Evolutionary conservation across 2,888 invertebrate genomes (phyloP).

Genomic region (Cheilosia soror): DNA sequence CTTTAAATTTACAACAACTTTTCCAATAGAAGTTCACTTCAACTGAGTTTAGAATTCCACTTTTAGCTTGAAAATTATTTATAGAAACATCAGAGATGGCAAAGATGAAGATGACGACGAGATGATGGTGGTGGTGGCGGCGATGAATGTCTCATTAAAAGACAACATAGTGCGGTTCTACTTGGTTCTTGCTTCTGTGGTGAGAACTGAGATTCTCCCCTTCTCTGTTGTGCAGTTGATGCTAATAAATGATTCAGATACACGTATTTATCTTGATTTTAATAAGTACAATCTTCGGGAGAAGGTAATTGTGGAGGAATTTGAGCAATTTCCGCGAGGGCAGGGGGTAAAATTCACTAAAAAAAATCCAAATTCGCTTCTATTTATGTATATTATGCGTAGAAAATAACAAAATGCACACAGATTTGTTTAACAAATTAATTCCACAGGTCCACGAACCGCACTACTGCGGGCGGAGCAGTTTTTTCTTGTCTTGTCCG

Average conservation of each 20-base stretch:
- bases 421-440: slow-evolving; percentile 10
- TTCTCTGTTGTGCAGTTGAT: slow-evolving; percentile 26
- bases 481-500: slow-evolving; percentile 35
- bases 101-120: slow-evolving; percentile 42
- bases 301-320: neutral
- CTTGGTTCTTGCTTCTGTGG: slow-evolving; percentile 19
- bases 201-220: slow-evolving; percentile 13
- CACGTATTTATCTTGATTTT: slow-evolving; percentile 22
- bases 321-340: neutral
- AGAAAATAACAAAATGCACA: neutral
- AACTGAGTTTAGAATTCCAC: slow-evolving; percentile 8
- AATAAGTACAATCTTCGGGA: neutral
- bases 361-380: neutral
- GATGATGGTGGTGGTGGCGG: slow-evolving; percentile 34
- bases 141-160: slow-evolving; percentile 64
- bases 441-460: slow-evolving; percentile 71
- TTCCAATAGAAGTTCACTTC: slow-evolving; percentile 19
- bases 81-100: slow-evolving; percentile 65
- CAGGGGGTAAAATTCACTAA: neutral
- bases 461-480: slow-evolving; percentile 70
- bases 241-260: slow-evolving; percentile 22
- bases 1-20: slow-evolving; percentile 7
- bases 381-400: neutral
- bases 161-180: slow-evolving; percentile 61
- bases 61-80: slow-evolving; percentile 55